These are phyloP conservation scores for Micromussa lordhowensis DNA, from an alignment of 92 coral and sea anemone species.

Conservation along the genomic window DNA sequence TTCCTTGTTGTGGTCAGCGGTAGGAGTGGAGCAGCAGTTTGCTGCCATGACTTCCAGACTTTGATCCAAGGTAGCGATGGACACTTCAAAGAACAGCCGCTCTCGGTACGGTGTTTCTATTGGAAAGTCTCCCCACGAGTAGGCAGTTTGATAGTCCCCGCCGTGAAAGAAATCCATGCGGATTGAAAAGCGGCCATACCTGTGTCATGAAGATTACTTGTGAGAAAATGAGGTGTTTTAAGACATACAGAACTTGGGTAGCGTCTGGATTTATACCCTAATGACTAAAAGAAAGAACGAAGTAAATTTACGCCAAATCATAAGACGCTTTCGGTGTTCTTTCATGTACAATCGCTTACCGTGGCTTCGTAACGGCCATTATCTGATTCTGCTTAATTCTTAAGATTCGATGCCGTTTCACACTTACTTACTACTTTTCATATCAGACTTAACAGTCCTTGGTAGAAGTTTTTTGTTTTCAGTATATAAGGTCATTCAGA, in stretches of 20 bases:
- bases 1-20: conserved; percentile 86
- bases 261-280: background rate
- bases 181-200: conserved; percentile 79
- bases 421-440: background rate
- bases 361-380: background rate
- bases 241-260: too few species aligned
- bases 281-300: background rate
- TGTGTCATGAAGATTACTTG: conserved; percentile 9
- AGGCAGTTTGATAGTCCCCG: conserved; percentile 46
- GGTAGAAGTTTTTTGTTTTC: background rate
- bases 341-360: background rate
- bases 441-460: background rate
- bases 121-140: conserved; percentile 80
- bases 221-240: background rate
- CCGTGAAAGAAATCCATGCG: conserved; percentile 81
- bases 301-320: too few species aligned
- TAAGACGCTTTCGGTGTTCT: background rate
- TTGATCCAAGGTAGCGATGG: conserved; percentile 81
- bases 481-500: background rate
- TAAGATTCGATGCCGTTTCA: background rate
- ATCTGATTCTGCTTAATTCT: background rate
- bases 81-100: conserved; percentile 84
- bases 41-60: conserved; percentile 79
- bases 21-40: conserved; percentile 86
- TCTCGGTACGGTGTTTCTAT: conserved; percentile 72